Conservation (phyloP, 2,797 vertebrate species). For the Syngnathus acus region DNA sequence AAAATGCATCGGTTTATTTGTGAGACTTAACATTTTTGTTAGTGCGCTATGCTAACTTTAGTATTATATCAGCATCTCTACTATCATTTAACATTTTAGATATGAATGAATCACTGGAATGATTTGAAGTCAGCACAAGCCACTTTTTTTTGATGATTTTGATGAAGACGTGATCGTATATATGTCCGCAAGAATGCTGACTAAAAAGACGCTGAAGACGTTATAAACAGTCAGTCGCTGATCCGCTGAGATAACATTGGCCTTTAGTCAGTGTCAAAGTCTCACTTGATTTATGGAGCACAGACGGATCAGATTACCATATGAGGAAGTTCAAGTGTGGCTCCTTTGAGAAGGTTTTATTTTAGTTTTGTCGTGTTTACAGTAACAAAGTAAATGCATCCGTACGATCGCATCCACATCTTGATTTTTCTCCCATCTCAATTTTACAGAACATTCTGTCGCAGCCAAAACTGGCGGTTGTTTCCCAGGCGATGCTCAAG, state of each 20-base stretch:
- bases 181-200: not conserved
- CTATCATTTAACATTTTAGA: not conserved
- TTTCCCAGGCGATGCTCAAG: constrained; percentile 80
- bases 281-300: constrained; percentile 42
- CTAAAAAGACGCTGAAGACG: constrained; percentile 18
- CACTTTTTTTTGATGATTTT: not conserved
- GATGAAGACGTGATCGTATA: not conserved
- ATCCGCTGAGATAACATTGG: constrained; percentile 49
- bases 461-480: constrained; percentile 97
- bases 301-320: constrained; percentile 24
- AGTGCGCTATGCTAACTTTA: too few relatives aligned
- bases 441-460: constrained; percentile 84
- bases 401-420: not conserved
- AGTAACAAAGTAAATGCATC: not conserved
- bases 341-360: not conserved
- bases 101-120: not conserved
- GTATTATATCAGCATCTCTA: not conserved
- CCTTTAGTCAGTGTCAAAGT: constrained; percentile 54
- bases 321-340: constrained; percentile 1
- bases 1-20: too few relatives aligned
- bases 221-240: constrained; percentile 40
- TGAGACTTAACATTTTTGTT: not conserved
- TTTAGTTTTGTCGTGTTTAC: not conserved
- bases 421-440: constrained; percentile 7
- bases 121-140: not conserved